Base-by-base conservation (phyloP, 2,888 invertebrate species). In the Ischnura elegans region DNA sequence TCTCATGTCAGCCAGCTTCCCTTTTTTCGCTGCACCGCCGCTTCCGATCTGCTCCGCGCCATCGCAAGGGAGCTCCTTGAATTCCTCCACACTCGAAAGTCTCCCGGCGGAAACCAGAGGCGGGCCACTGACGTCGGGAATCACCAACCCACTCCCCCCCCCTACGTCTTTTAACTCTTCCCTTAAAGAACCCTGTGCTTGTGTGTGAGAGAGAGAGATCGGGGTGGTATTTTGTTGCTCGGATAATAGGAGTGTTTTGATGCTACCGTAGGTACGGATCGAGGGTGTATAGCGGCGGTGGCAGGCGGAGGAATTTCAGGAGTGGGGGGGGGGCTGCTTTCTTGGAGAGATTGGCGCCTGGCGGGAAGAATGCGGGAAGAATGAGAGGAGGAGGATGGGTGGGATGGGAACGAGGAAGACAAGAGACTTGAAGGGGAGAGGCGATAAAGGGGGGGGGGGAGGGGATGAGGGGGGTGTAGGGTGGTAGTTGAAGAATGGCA, bases 401-500 rank as follows among this genome's bases (percentile, higher is more conserved):
- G 87, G 87, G 6, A 36, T 47, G 13, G 87, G 47, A 4, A 19
- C 1, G 36, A 4, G 5, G 21, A 43, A 87, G 8, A 85, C 25
- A 25, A 36, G 25, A 46, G 25, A 25, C 5, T 16, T 43, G 85
- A 2, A 19, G 45, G 10, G 6, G 42, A 25, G 21, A 16, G n/a
- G n/a, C 25, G 25, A 10, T 25, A n/a, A 16, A 2, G 86, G 43
- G 43, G 25, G 61, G 36, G 42, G 43, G 8, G 25, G 42, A 25
- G 55, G 19, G 10, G 90, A 42, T 19, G 25, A 61, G 55, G 43
- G 13, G 87, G 51, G 87, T 19, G 36, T 51, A 87, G 87, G 55
- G 21, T 47, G 90, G 90, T 55, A 86, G 43, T 86, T 86, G 86
- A 86, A 86, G 61, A 90, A 90, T 61, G 61, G 90, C 90, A 90